Conservation (phyloP, 1,140 invertebrate genomes). For the Globodera rostochiensis region DNA sequence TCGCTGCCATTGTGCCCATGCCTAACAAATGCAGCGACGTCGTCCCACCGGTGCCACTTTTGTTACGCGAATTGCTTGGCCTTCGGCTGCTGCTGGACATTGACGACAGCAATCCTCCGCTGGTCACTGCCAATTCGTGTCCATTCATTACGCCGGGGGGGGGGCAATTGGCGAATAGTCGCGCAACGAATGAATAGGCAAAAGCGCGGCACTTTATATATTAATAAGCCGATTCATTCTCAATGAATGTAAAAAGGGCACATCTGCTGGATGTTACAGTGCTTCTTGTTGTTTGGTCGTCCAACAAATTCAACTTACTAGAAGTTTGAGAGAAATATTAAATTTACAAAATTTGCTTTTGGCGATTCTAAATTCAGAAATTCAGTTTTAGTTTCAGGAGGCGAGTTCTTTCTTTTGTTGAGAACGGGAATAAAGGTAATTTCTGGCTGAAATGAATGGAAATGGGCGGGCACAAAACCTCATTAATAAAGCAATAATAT, state of each 20-base stretch:
- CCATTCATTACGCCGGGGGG: background rate
- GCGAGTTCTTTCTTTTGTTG: background rate
- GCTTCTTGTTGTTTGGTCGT: too few species aligned
- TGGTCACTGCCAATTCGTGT: slow-evolving; percentile 6
- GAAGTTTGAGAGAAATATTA: too few species aligned
- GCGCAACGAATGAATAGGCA: background rate
- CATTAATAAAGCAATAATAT: background rate
- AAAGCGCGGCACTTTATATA: background rate
- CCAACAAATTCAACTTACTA: too few species aligned
- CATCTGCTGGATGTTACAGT: too few species aligned
- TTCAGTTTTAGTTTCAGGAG: too few species aligned
- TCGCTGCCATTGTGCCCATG: slow-evolving; percentile 4
- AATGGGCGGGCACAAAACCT: background rate
- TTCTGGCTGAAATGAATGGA: background rate
- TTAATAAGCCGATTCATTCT: too few species aligned
- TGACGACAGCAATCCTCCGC: background rate
- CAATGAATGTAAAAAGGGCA: background rate
- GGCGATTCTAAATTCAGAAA: too few species aligned
- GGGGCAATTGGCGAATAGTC: background rate
- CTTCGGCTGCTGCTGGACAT: background rate
- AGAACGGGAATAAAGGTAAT: background rate
- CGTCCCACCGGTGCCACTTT: slow-evolving; percentile 2
- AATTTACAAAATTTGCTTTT: too few species aligned
- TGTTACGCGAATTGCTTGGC: slow-evolving; percentile 17
- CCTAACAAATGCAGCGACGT: background rate